A percentile compares a stretch with the other conserved stretches of the same genome.
Conservation (phyloP, 1,140 invertebrate genomes). For the Sitophilus oryzae region DNA sequence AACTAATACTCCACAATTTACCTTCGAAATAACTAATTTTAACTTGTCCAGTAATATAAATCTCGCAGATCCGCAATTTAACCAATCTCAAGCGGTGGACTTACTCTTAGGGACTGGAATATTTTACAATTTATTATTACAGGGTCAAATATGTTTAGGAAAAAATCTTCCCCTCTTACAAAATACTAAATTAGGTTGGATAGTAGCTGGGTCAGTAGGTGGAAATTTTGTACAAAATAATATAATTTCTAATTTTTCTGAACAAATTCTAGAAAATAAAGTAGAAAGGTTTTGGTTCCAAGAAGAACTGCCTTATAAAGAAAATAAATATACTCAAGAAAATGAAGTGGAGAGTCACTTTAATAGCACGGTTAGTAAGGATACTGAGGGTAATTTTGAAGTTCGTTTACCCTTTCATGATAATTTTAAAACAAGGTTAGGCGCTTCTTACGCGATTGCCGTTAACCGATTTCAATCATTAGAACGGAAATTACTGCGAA, state of each 20-base stretch:
- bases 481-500: background rate
- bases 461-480: background rate
- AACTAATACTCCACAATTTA: background rate
- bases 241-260: background rate
- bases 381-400: background rate
- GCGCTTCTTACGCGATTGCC: background rate
- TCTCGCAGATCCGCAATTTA: slow-evolving; percentile 2
- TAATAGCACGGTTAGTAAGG: background rate
- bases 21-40: background rate
- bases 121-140: slow-evolving; percentile 18
- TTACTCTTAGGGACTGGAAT: slow-evolving; percentile 14
- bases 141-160: slow-evolving; percentile 15
- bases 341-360: slow-evolving; percentile 7
- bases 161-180: slow-evolving; percentile 12
- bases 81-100: slow-evolving; percentile 3
- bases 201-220: slow-evolving; percentile 5
- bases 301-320: slow-evolving; percentile 3
- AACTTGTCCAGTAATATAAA: slow-evolving; percentile 4
- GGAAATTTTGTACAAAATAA: background rate
- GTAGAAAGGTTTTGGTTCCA: slow-evolving; percentile 9
- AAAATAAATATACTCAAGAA: slow-evolving; percentile 1
- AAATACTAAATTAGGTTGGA: slow-evolving; percentile 16
- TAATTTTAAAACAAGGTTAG: background rate
- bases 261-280: background rate
- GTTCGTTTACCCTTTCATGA: slow-evolving; percentile 1